Conservation (phyloP, 2,888 invertebrate genomes). For the Dryadula phaetusa region DNA sequence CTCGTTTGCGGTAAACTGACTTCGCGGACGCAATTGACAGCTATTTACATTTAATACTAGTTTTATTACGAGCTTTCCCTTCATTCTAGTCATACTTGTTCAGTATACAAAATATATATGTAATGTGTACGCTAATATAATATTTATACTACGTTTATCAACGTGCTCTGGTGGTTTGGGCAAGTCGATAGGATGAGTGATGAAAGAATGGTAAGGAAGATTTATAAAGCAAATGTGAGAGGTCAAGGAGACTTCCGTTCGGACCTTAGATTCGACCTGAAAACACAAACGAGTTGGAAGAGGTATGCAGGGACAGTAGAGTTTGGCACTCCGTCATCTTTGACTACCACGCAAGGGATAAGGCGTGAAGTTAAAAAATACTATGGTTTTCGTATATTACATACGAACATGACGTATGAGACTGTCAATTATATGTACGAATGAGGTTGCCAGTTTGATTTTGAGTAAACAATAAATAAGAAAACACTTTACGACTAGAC, state of each 20-base stretch:
- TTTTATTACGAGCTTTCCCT: conserved; percentile 24
- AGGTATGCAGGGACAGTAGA: too few species aligned
- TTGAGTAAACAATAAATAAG: not conserved
- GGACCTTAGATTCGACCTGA: too few species aligned
- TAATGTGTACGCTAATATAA: not conserved
- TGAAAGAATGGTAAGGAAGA: too few species aligned
- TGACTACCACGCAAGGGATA: too few species aligned
- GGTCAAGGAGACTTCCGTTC: too few species aligned
- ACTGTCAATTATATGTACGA: not conserved
- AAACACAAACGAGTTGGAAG: too few species aligned
- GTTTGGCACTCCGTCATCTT: too few species aligned
- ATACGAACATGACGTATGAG: not conserved
- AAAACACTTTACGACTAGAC: too few species aligned
- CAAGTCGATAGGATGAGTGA: too few species aligned
- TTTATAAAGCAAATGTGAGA: too few species aligned
- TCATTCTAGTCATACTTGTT: conserved; percentile 15
- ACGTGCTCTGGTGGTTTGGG: too few species aligned
- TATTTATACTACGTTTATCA: not conserved
- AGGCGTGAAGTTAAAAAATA: too few species aligned
- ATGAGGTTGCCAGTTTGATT: not conserved
- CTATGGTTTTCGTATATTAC: not conserved
- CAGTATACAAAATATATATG: conserved; percentile 5
- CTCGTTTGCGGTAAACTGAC: conserved; percentile 35
- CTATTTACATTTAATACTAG: conserved; percentile 25
- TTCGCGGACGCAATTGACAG: conserved; percentile 26